Evolutionary conservation across 2,888 invertebrate species (phyloP).

Genomic region (Diplazon laetatorius): DNA sequence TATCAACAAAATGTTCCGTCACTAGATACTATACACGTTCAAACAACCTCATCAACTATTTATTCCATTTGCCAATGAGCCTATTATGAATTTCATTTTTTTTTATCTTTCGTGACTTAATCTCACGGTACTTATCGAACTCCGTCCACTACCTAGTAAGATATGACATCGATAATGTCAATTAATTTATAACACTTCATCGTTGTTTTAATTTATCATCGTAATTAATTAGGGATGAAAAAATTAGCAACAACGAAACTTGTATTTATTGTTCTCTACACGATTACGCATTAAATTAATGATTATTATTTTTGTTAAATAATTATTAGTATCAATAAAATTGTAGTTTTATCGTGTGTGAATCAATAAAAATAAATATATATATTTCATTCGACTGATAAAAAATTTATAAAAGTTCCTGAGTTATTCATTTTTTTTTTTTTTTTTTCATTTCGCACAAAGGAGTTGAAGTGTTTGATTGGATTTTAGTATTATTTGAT

Average conservation of each 20-base stretch:
- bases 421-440: too few relatives aligned
- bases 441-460: too few relatives aligned
- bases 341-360: too few relatives aligned
- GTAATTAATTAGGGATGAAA: neutral
- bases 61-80: slow-evolving; percentile 2
- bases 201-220: neutral
- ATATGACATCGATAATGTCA: slow-evolving; percentile 4
- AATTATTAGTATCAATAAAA: too few relatives aligned
- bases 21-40: neutral
- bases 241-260: too few relatives aligned
- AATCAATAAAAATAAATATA: too few relatives aligned
- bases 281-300: too few relatives aligned
- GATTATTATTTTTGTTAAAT: too few relatives aligned
- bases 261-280: too few relatives aligned
- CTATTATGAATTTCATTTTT: slow-evolving; percentile 19
- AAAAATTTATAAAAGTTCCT: too few relatives aligned
- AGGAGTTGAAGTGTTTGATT: neutral
- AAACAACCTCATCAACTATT: neutral
- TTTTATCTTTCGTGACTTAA: slow-evolving; percentile 3
- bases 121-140: slow-evolving; percentile 61
- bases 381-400: too few relatives aligned
- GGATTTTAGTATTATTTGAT: neutral
- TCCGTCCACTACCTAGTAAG: slow-evolving; percentile 60
- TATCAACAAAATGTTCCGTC: slow-evolving; percentile 11
- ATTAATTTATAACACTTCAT: neutral